A percentile compares a stretch with the other conserved stretches of the same genome.
phyloP scores from a whole-genome alignment of 2,888 invertebrate genomes.

The Sepioteuthis lessoniana region DNA sequence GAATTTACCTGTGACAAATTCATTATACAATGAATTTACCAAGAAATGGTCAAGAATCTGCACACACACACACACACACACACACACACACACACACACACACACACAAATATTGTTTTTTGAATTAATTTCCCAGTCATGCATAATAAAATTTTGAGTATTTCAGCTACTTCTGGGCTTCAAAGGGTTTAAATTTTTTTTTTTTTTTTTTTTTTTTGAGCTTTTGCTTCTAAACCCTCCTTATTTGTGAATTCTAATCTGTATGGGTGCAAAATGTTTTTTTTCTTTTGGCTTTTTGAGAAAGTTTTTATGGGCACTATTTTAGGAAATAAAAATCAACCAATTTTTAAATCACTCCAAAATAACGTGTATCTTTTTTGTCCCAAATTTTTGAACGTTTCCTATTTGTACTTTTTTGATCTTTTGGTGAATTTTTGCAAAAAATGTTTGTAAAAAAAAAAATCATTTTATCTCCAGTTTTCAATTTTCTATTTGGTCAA shows the following conservation, averaged over 20 bases:
- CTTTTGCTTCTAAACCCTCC: neutral
- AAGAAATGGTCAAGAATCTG: too few species aligned
- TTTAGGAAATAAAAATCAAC: neutral
- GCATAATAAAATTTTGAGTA: neutral
- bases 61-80: neutral
- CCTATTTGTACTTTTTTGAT: neutral
- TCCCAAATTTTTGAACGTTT: neutral
- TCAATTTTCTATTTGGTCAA: neutral
- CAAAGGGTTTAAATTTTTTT: neutral
- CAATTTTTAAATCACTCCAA: neutral
- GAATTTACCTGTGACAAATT: too few species aligned
- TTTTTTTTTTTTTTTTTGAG: neutral
- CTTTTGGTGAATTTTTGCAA: neutral
- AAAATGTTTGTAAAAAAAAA: neutral
- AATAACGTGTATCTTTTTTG: neutral
- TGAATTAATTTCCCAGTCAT: neutral
- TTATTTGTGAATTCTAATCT: neutral
- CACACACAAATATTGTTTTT: too few species aligned
- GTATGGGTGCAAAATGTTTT: neutral
- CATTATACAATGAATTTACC: too few species aligned
- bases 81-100: neutral
- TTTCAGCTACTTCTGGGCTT: constrained; percentile 3
- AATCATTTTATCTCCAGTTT: neutral
- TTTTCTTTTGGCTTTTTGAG: neutral
- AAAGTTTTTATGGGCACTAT: neutral